Base-by-base conservation (phyloP, 2,888 invertebrate species). In the Tromatobia lineatoria region DNA sequence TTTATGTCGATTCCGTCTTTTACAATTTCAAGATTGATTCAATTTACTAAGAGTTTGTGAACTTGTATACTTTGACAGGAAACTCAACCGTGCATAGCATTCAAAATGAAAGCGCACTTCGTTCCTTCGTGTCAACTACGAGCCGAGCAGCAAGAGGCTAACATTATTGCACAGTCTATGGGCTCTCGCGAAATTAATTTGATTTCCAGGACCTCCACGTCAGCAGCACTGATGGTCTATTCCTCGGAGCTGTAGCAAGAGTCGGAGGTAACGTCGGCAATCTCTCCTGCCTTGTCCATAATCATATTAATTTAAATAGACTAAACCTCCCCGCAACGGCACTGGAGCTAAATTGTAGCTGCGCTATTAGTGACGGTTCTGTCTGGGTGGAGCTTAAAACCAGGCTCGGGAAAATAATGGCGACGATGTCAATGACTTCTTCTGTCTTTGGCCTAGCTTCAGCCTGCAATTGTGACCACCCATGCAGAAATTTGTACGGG, bases 261-360 rank as follows among this genome's bases (percentile, higher is more conserved):
- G 64, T 38, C 20, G 42, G 13, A 64, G 34, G 20, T 64, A 38
- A 64, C 64, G 64, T 64, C 42, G 64, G 64, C 38, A 64, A 64
- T 64, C 64, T 64, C 64, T 64, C 64, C 34, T 38, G 64, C 34
- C 64, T n/a, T 42, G 64, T 64, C 34, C 42, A 38, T 64, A 64
- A 64, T 64, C 64, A 64, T 38, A 64, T 64, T 64, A 64, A 64
- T 64, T 34, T 64, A 64, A 64, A 64, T 64, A 42, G 38, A 64
- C 64, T 64, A 64, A 64, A 64, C 64, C 38, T 11, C 20, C 11
- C 38, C 42, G 42, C 20, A 11, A 20, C 64, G 18, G 10, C 18
- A 18, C n/a, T 38, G 15, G 0, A 38, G 61, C 38, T 38, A 64
- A 64, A 38, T 38, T 38, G 42, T 38, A 20, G 64, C 7, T 64